phyloP scores from a whole-genome alignment of 2,797 vertebrate species.

The Galaxias olidus region DNA sequence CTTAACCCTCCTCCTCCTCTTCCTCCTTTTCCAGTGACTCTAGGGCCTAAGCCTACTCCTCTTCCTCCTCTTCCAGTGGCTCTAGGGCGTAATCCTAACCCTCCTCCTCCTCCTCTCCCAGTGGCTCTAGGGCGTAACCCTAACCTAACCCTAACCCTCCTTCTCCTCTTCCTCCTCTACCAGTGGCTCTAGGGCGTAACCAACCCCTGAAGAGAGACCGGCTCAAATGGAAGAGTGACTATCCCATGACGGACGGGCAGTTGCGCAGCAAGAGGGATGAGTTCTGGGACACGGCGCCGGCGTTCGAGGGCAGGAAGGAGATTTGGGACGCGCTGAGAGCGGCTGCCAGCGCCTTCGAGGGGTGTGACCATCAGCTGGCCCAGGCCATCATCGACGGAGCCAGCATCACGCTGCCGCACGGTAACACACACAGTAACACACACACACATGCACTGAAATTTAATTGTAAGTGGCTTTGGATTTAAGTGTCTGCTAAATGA shows the following conservation, averaged over 20 bases:
- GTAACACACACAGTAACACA: conserved; percentile 69
- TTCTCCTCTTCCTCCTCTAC: no score
- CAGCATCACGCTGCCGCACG: conserved; percentile 94
- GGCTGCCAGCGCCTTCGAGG: conserved; percentile 93
- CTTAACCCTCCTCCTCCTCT: neutral
- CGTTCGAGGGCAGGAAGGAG: conserved; percentile 96
- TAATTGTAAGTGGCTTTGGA: no score
- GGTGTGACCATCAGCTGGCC: conserved; percentile 93
- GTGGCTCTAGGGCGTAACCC: no score
- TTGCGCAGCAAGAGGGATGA: conserved; percentile 96
- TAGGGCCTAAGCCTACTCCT: neutral
- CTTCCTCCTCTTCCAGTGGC: conserved; percentile 78
- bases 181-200: no score
- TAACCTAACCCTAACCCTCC: no score
- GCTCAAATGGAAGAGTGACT: conserved; percentile 99
- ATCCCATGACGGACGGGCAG: conserved; percentile 98
- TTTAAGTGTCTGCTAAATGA: no score
- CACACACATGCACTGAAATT: neutral
- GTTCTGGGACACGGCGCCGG: conserved; percentile 97
- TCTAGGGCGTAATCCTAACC: conserved; percentile 95
- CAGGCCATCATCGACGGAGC: conserved; percentile 97
- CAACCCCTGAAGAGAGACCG: conserved; percentile 96
- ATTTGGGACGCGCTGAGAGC: conserved; percentile 97
- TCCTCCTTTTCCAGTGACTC: neutral
- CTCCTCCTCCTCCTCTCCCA: no score